Evolutionary conservation across 2,797 vertebrate genomes (phyloP).

Genomic region (Euthynnus affinis): DNA sequence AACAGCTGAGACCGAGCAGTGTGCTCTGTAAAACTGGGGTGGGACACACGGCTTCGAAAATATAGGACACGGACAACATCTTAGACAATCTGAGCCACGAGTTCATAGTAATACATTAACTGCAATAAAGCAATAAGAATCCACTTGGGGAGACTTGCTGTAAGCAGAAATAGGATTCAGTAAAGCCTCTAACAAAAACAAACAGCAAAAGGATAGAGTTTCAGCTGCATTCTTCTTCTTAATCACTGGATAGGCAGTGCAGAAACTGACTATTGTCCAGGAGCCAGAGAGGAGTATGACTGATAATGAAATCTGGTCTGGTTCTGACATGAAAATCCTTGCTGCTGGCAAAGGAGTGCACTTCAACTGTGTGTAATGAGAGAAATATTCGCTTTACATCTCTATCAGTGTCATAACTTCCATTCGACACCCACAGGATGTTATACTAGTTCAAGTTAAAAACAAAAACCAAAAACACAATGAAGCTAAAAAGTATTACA

Average conservation of each 20-base stretch:
- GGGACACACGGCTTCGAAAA: constrained; percentile 22
- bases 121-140: constrained; percentile 10
- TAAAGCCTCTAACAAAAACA: constrained; percentile 16
- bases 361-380: background rate
- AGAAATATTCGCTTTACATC: constrained; percentile 17
- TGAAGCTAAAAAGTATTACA: constrained; percentile 24
- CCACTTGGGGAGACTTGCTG: background rate
- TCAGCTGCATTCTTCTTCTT: constrained; percentile 2
- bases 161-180: constrained; percentile 18
- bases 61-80: constrained; percentile 26
- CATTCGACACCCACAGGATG: constrained; percentile 5
- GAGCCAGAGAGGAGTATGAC: background rate
- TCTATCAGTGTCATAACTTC: constrained; percentile 3
- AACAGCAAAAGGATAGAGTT: constrained; percentile 8
- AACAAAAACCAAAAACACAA: background rate
- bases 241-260: background rate
- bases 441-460: background rate
- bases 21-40: background rate
- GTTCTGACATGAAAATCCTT: constrained; percentile 24
- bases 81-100: constrained; percentile 13
- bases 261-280: constrained; percentile 17
- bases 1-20: constrained; percentile 25
- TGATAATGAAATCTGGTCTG: background rate
- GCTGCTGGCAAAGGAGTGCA: constrained; percentile 34
- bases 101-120: constrained; percentile 39